Conservation (phyloP, 2,888 invertebrate species). For the Furcula furcula region DNA sequence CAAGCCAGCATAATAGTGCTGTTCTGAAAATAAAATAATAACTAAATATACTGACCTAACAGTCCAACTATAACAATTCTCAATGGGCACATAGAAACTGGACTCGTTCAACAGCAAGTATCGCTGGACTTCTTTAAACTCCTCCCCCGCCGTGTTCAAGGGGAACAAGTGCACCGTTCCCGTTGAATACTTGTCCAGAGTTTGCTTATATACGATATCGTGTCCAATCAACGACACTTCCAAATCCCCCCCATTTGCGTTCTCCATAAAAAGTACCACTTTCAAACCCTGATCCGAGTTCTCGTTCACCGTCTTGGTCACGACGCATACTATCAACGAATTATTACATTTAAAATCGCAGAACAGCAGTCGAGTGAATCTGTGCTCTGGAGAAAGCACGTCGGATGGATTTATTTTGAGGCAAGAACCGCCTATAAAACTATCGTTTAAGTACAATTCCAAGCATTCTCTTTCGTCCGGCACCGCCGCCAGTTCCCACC, state of each 20-base stretch:
- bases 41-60: constrained; percentile 48
- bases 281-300: constrained; percentile 48
- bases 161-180: constrained; percentile 29
- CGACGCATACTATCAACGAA: constrained; percentile 56
- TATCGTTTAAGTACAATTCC: constrained; percentile 58
- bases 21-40: no score
- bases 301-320: constrained; percentile 47
- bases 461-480: constrained; percentile 54
- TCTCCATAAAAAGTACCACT: constrained; percentile 36
- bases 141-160: constrained; percentile 13
- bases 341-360: constrained; percentile 53
- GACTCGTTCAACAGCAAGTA: constrained; percentile 57
- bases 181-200: constrained; percentile 3
- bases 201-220: constrained; percentile 10
- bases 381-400: constrained; percentile 28
- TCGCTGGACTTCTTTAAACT: constrained; percentile 42
- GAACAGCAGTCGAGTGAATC: constrained; percentile 50
- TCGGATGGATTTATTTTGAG: constrained; percentile 66
- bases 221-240: constrained; percentile 43
- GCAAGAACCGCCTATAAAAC: constrained; percentile 78
- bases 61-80: constrained; percentile 60
- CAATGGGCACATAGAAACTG: constrained; percentile 62
- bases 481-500: constrained; percentile 40
- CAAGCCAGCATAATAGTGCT: no score
- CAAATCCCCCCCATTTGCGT: constrained; percentile 14